Percentiles rank a stretch among this genome's conserved stretches.
Evolutionary conservation across 2,797 vertebrate species (phyloP).

Genomic region (Xenentodon cancila): DNA sequence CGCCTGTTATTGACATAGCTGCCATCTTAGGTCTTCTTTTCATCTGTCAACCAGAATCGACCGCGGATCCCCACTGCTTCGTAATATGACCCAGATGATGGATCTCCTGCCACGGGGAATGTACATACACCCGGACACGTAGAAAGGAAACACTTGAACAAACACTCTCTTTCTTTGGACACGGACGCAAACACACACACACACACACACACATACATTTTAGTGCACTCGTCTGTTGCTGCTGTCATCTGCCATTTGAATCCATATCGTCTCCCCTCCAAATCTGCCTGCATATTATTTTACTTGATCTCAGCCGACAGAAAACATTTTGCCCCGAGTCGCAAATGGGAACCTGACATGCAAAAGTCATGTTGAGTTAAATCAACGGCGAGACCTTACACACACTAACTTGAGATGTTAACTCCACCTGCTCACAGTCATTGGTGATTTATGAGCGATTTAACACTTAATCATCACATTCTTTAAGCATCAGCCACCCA

Average conservation of each 20-base stretch:
- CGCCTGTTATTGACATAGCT: slow-evolving; percentile 77
- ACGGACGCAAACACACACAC: slow-evolving; percentile 21
- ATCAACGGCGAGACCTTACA: slow-evolving; percentile 43
- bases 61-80: slow-evolving; percentile 69
- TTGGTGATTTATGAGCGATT: slow-evolving; percentile 59
- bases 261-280: slow-evolving; percentile 60
- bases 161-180: slow-evolving; percentile 45
- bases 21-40: slow-evolving; percentile 74
- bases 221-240: slow-evolving; percentile 18
- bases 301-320: slow-evolving; percentile 64
- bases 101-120: slow-evolving; percentile 56
- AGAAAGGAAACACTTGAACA: slow-evolving; percentile 60
- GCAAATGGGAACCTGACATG: slow-evolving; percentile 70
- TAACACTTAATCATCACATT: slow-evolving; percentile 56
- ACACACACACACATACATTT: slow-evolving; percentile 18
- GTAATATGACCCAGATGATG: slow-evolving; percentile 76
- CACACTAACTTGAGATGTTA: slow-evolving; percentile 36
- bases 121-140: slow-evolving; percentile 19
- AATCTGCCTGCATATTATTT: slow-evolving; percentile 77
- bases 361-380: slow-evolving; percentile 63
- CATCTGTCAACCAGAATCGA: slow-evolving; percentile 68
- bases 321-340: slow-evolving; percentile 38
- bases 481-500: slow-evolving; percentile 42
- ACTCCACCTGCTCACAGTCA: slow-evolving; percentile 44
- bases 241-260: slow-evolving; percentile 72